Evolutionary conservation across 2,888 invertebrate species (phyloP), one percentile per base, ranked within the genome.

Genomic region (Ganaspis brasiliensis): DNA sequence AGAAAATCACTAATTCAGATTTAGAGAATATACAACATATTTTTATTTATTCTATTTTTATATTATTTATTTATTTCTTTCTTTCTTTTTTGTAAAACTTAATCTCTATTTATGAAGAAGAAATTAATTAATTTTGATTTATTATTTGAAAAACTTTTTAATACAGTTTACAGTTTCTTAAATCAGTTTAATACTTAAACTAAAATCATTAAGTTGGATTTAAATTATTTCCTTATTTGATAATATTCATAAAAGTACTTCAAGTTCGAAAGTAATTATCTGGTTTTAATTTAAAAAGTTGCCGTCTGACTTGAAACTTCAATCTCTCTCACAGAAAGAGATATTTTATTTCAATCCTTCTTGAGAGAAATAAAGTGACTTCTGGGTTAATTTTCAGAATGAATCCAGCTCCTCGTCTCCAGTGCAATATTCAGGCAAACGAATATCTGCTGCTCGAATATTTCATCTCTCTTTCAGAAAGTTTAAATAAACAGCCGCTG

Each of bases 281-380:
- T 14, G 0, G 37, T 67, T 67, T 67, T 45, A 67, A 67, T 45
- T 67, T 59, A n/a, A 67, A 67, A 56, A 21, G 14, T 45, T 67
- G 14, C 9, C 21, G 21, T 37, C 24, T 67, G n/a, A 24, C 14
- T 21, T n/a, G 40, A 67, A 40, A 67, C 21, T 45, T 40, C 45
- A 67, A 67, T 21, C n/a, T 24, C 31, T 14, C 24, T 40, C 45
- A 45, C 40, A 24, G 21, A 40, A 67, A 45, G 40, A 67, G 40
- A 67, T 67, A 67, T 67, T 67, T 67, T 40, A 40, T 45, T 67
- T 45, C 40, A 45, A 67, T 67, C 63, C 40, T 45, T 67, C 63
- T 45, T 40, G 45, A 40, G 63, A 40, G 24, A 40, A 67, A 67
- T 67, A 67, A 67, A 40, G 21, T 67, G 24, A 45, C 63, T 67